A percentile compares a stretch with the other conserved stretches of the same genome.
phyloP scores from a whole-genome alignment of 2,797 vertebrate genomes.

The Stomatorhinus walkeri region DNA sequence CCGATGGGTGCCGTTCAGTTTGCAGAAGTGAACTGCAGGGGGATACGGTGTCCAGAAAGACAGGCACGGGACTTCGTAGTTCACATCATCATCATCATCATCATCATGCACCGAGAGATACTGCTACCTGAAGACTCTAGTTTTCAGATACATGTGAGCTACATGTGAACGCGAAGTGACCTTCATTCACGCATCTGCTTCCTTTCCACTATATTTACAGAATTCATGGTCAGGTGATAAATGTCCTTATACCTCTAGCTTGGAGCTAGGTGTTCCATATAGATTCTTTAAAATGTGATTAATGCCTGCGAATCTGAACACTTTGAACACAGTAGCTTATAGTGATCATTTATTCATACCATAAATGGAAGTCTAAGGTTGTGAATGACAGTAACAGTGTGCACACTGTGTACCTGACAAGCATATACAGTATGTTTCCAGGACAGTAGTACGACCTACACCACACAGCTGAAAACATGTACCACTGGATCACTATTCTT shows the following conservation, averaged over 20 bases:
- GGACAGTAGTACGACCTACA: neutral
- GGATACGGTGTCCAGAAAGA: slow-evolving; percentile 14
- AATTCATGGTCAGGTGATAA: neutral
- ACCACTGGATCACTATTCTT: neutral
- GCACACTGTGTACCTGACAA: neutral
- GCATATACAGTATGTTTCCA: neutral
- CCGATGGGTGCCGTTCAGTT: neutral
- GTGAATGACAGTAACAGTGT: neutral
- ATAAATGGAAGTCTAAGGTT: neutral
- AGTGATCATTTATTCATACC: neutral
- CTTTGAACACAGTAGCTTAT: neutral
- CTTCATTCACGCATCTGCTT: neutral
- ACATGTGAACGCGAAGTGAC: neutral
- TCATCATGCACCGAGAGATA: neutral
- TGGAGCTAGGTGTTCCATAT: neutral
- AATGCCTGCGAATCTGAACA: neutral
- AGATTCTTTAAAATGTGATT: neutral
- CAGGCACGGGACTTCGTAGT: slow-evolving; percentile 4
- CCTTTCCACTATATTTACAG: neutral
- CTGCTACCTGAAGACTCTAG: neutral
- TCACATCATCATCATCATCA: slow-evolving; percentile 3
- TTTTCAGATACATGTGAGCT: neutral
- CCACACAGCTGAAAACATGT: neutral
- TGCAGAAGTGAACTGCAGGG: slow-evolving; percentile 21
- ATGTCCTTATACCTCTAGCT: neutral